A percentile compares a stretch with the other conserved stretches of the same genome.
Conservation (phyloP, 2,797 vertebrate genomes). For the Sebastes flavidus region DNA sequence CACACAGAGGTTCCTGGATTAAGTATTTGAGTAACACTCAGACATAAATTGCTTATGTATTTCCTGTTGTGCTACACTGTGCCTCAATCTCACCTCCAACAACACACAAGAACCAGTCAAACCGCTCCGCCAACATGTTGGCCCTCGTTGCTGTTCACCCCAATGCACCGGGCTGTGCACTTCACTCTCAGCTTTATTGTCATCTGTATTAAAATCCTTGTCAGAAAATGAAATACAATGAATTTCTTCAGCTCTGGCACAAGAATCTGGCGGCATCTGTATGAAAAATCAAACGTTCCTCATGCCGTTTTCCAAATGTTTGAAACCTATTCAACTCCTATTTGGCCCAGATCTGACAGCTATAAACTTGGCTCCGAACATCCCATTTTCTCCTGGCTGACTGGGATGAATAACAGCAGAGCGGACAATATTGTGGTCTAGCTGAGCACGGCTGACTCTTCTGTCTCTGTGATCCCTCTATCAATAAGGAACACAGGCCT, state of each 20-base stretch:
- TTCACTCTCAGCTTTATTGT: slow-evolving; percentile 10
- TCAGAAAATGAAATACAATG: slow-evolving; percentile 51
- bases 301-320: slow-evolving; percentile 74
- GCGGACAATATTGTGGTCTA: slow-evolving; percentile 74
- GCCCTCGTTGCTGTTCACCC: slow-evolving; percentile 17
- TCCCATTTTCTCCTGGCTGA: slow-evolving; percentile 71
- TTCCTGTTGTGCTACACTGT: neutral
- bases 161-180: neutral
- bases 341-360: slow-evolving; percentile 76
- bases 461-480: slow-evolving; percentile 80
- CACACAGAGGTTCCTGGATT: neutral
- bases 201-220: slow-evolving; percentile 28
- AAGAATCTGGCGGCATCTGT: slow-evolving; percentile 56
- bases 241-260: slow-evolving; percentile 50
- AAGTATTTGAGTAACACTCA: neutral
- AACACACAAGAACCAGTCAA: slow-evolving; percentile 44
- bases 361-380: slow-evolving; percentile 71
- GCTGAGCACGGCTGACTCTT: slow-evolving; percentile 71
- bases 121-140: slow-evolving; percentile 33
- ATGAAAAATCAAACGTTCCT: slow-evolving; percentile 72
- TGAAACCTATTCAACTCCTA: slow-evolving; percentile 73
- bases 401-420: slow-evolving; percentile 72
- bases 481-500: slow-evolving; percentile 79
- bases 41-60: neutral
- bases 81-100: slow-evolving; percentile 1